A percentile compares a stretch with the other conserved stretches of the same genome.
Conservation (phyloP, 2,888 invertebrate species). For the Caenorhabditis parvicauda region DNA sequence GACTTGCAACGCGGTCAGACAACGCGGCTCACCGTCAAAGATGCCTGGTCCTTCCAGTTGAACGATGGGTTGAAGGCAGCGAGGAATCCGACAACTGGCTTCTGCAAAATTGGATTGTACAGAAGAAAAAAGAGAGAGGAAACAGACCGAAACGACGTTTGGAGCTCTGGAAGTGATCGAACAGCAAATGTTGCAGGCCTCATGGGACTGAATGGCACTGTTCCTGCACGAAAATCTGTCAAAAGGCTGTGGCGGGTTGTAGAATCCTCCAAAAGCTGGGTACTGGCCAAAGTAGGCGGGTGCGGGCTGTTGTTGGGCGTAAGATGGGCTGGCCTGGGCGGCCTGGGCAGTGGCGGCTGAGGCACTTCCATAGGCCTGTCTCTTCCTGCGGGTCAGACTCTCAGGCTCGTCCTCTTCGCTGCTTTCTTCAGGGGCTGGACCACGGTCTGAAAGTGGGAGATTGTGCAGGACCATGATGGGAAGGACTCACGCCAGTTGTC, state of each 20-base stretch:
- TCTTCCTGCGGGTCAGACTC: conserved; percentile 11
- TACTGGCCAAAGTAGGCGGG: conserved; percentile 9
- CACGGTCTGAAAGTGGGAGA: conserved; percentile 21
- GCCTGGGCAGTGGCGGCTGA: conserved; percentile 7
- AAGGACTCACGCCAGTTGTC: conserved; percentile 3
- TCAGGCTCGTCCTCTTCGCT: conserved; percentile 2
- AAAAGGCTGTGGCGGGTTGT: conserved; percentile 24
- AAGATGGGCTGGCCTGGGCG: conserved; percentile 7
- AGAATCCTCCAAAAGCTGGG: conserved; percentile 10
- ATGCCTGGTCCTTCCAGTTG: conserved; percentile 6
- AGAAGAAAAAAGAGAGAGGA: not conserved
- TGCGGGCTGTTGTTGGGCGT: conserved; percentile 1
- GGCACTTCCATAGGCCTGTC: conserved; percentile 23
- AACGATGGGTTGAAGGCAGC: conserved; percentile 36
- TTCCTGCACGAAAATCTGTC: conserved; percentile 38
- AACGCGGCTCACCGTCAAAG: too few relatives aligned
- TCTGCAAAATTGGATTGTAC: conserved; percentile 9
- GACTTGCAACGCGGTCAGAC: too few relatives aligned
- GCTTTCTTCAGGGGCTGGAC: conserved; percentile 8
- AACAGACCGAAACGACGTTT: conserved; percentile 30
- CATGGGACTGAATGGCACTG: conserved; percentile 39
- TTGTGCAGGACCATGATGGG: not conserved
- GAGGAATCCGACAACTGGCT: conserved; percentile 37
- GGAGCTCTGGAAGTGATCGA: conserved; percentile 30
- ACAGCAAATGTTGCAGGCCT: conserved; percentile 45